Conservation (phyloP, 2,888 invertebrate species). For the Crepidodera aurea region DNA sequence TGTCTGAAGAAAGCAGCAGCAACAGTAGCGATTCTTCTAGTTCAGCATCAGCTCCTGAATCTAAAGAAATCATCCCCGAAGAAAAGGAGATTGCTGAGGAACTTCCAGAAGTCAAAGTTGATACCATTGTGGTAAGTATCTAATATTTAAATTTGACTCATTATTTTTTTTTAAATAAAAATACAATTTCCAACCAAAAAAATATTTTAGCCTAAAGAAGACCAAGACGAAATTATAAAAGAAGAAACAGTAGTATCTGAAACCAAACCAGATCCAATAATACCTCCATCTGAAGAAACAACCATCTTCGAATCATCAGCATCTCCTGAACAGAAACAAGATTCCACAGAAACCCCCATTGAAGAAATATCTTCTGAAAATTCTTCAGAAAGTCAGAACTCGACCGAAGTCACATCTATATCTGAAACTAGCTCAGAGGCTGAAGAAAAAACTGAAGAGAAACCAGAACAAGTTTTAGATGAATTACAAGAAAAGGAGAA, state of each 20-base stretch:
- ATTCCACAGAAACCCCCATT: constrained; percentile 5
- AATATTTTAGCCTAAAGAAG: constrained; percentile 21
- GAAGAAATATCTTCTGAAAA: constrained; percentile 23
- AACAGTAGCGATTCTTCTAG: constrained; percentile 27
- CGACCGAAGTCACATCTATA: constrained; percentile 36
- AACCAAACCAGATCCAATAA: neutral
- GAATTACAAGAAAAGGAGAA: neutral
- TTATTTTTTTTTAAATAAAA: too few relatives aligned
- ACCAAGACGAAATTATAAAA: constrained; percentile 55
- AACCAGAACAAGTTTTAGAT: constrained; percentile 8
- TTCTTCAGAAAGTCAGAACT: constrained; percentile 20
- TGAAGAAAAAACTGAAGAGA: constrained; percentile 21
- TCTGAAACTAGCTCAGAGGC: constrained; percentile 24
- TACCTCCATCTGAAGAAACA: constrained; percentile 1
- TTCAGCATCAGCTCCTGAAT: constrained; percentile 20
- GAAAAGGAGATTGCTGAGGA: constrained; percentile 63
- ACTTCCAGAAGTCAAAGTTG: constrained; percentile 50
- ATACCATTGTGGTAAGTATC: constrained; percentile 27
- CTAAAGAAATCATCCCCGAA: constrained; percentile 45
- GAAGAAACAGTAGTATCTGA: constrained; percentile 53
- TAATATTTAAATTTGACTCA: too few relatives aligned
- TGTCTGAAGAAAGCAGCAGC: constrained; percentile 28
- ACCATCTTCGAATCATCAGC: neutral
- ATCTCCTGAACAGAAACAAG: neutral
- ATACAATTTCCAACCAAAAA: neutral